Base-by-base conservation (phyloP, 2,888 invertebrate species). In the Drosophila neonasuta region DNA sequence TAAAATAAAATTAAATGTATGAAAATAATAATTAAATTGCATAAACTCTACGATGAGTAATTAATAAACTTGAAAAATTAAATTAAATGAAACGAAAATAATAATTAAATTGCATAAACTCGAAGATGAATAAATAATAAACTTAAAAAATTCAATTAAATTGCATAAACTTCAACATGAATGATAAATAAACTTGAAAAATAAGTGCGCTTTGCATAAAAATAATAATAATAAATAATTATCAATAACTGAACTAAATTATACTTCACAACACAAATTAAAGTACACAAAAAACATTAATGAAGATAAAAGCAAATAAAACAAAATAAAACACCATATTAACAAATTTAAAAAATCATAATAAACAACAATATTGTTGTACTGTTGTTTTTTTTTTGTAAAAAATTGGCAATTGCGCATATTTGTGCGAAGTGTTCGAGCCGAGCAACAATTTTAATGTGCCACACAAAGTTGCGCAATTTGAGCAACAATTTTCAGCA, bases 381-480 rank as follows among this genome's bases (percentile, higher is more conserved):
- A 24, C 57, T 39, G 39, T 15, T 15, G 1, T 15, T 15, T 15
- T 17, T 58, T 17, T 49, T 45, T 52, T 69, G 24, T 13, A 39
- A 20, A 51, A 67, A 67, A 62, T 71, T 71, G 67, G 57, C 58
- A 61, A 61, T 20, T 15, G 45, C 54, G 54, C 42, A 71, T 62
- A 51, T 67, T 58, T 50, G 54, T 55, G 46, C 44, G 52, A 72
- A 61, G 64, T 74, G 61, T 64, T 58, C 30, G 56, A 64, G 17
- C 48, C 66, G 44, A 59, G 48, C 57, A 68, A 57, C 58, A 62
- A 61, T 58, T 75, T 68, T 46, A 51, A 71, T 61, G 52, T 58
- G 59, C 56, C 50, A 32, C 46, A 54, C 46, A 24, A 75, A 71
- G 54, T 75, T 71, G 64, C 64, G 67, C 52, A 74, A 74, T 67